Percentiles rank a stretch among this genome's conserved stretches.
Conservation (phyloP, 1,140 invertebrate genomes). For the Drosophila sulfurigaster region DNA sequence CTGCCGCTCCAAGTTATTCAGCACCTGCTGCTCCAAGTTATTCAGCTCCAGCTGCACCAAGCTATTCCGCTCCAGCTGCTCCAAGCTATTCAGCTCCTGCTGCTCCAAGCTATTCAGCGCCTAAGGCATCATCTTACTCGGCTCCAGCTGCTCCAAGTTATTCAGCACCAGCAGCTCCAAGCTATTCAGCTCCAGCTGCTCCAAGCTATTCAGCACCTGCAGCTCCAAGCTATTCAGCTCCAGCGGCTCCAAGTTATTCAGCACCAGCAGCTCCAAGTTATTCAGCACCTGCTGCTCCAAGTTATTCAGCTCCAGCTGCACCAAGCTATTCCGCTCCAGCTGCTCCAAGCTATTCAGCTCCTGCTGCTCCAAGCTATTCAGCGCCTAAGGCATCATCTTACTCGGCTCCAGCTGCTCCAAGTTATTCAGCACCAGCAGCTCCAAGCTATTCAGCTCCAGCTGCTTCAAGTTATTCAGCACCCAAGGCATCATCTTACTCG, state of each 20-base stretch:
- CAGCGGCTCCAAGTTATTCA: too few species aligned
- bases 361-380: constrained; percentile 15
- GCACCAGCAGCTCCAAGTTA: constrained; percentile 20
- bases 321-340: constrained; percentile 7
- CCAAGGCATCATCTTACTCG: not conserved
- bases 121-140: constrained; percentile 17
- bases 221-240: too few species aligned
- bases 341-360: constrained; percentile 8
- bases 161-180: constrained; percentile 15
- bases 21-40: too few species aligned
- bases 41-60: too few species aligned
- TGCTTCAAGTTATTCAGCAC: not conserved
- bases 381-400: not conserved
- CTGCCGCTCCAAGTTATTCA: constrained; percentile 30
- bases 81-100: too few species aligned
- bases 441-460: too few species aligned
- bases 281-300: constrained; percentile 16
- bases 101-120: too few species aligned
- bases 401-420: constrained; percentile 3
- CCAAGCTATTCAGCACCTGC: constrained; percentile 47
- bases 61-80: constrained; percentile 45
- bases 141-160: constrained; percentile 22
- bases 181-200: constrained; percentile 33
- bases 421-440: constrained; percentile 19
- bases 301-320: constrained; percentile 28